These are phyloP conservation scores for Myotis vivesi DNA, from an alignment of 2,797 vertebrate species.

Conservation along the genomic window DNA sequence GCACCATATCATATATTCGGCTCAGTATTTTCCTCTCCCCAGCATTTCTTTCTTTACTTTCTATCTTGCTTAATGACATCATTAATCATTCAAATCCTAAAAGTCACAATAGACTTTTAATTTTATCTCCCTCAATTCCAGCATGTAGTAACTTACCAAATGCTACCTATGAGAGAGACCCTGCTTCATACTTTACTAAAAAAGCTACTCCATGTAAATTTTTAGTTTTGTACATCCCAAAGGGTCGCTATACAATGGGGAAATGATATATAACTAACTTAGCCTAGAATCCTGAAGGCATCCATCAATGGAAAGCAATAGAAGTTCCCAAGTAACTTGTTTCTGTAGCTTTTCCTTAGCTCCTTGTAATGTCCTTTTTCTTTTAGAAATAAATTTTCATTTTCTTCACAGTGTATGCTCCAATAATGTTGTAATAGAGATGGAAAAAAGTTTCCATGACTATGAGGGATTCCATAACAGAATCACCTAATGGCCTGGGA, in stretches of 20 bases:
- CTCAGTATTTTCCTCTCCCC: background rate
- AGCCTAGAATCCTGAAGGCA: background rate
- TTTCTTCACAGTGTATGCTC: background rate
- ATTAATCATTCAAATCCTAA: background rate
- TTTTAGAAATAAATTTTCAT: conserved; percentile 40
- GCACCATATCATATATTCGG: background rate
- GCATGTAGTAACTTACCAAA: background rate
- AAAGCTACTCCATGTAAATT: background rate
- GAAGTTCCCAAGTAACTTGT: background rate
- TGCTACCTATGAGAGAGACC: background rate
- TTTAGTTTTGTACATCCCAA: background rate
- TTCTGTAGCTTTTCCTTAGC: background rate
- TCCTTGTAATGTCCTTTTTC: conserved; percentile 51
- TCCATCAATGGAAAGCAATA: background rate
- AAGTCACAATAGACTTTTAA: background rate
- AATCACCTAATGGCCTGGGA: conserved; percentile 44
- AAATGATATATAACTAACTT: conserved; percentile 8
- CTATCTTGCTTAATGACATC: background rate
- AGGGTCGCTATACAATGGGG: background rate
- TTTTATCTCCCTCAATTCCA: background rate
- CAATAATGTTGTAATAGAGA: conserved; percentile 44
- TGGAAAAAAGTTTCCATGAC: background rate
- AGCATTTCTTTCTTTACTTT: background rate
- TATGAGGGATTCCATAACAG: conserved; percentile 6
- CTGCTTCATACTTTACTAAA: background rate